Evolutionary conservation across 2,888 invertebrate genomes (phyloP).

Genomic region (Xestia sexstrigata): DNA sequence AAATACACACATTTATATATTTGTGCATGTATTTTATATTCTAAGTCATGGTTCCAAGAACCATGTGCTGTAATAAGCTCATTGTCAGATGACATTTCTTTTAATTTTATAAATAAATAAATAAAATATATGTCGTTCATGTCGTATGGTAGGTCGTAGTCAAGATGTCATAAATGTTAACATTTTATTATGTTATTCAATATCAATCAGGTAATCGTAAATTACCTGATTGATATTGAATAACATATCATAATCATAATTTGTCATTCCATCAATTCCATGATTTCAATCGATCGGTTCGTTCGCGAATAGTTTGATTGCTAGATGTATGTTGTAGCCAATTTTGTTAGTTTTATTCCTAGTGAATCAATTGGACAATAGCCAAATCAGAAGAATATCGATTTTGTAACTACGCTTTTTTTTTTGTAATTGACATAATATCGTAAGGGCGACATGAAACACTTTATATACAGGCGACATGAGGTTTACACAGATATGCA

Average conservation of each 20-base stretch:
- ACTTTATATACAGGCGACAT: background rate
- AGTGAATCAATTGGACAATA: background rate
- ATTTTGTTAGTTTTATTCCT: conserved; percentile 7
- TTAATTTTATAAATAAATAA: conserved; percentile 11
- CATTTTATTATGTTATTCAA: background rate
- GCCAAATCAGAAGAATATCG: background rate
- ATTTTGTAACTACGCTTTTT: background rate
- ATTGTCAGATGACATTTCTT: conserved; percentile 1
- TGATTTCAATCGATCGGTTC: background rate
- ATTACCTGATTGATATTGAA: too few relatives aligned
- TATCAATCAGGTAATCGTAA: conserved; percentile 1
- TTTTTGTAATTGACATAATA: conserved; percentile 1
- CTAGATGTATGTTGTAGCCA: background rate
- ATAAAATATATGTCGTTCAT: conserved; percentile 3
- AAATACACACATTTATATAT: conserved; percentile 29
- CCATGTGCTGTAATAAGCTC: conserved; percentile 30
- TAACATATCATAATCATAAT: too few relatives aligned
- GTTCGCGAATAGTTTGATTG: conserved; percentile 4
- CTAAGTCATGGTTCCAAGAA: background rate
- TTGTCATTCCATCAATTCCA: background rate
- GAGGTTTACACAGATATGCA: background rate
- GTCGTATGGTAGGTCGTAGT: background rate
- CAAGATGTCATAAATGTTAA: conserved; percentile 1
- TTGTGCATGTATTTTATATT: conserved; percentile 33
- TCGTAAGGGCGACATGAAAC: background rate